phyloP scores from a whole-genome alignment of 2,113 vertebrate genomes.

The Lipotes vexillifer region DNA sequence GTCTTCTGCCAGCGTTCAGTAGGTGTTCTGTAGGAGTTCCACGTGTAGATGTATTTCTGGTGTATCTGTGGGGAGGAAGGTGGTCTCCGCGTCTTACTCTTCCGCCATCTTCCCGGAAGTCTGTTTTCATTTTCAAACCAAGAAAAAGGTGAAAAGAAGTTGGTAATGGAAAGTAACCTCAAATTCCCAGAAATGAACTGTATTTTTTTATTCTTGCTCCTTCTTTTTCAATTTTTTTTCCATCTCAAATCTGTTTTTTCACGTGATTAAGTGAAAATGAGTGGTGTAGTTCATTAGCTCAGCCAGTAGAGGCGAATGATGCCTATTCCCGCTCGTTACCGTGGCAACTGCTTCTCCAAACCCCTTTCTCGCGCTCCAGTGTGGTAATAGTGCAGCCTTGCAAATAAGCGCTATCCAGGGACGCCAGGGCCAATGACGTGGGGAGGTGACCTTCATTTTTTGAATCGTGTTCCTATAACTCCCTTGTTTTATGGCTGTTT shows the following conservation, averaged over 20 bases:
- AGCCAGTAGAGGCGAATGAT: constrained; percentile 28
- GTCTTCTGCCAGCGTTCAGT: too few species aligned
- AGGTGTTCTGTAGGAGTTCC: too few species aligned
- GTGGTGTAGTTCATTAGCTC: not conserved
- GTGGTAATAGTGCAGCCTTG: not conserved
- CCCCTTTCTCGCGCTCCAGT: not conserved
- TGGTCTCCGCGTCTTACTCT: too few species aligned
- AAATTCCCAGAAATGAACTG: not conserved
- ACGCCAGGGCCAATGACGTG: not conserved
- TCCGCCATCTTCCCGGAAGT: too few species aligned
- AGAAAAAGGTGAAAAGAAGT: not conserved
- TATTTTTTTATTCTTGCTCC: not conserved
- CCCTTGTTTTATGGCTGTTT: not conserved
- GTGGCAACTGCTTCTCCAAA: not conserved
- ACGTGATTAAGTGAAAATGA: not conserved
- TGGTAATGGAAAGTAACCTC: not conserved
- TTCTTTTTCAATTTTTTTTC: not conserved
- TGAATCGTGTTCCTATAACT: not conserved
- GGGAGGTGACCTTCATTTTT: not conserved
- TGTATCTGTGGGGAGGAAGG: too few species aligned
- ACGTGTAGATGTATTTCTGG: too few species aligned
- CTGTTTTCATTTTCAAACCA: not conserved
- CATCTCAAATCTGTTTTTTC: not conserved
- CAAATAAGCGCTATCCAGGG: not conserved
- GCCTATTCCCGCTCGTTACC: not conserved